Percentiles rank a stretch among this genome's conserved stretches.
These are phyloP conservation scores for Nemurella pictetii DNA, from an alignment of 2,888 invertebrate genomes.

Conservation along the genomic window DNA sequence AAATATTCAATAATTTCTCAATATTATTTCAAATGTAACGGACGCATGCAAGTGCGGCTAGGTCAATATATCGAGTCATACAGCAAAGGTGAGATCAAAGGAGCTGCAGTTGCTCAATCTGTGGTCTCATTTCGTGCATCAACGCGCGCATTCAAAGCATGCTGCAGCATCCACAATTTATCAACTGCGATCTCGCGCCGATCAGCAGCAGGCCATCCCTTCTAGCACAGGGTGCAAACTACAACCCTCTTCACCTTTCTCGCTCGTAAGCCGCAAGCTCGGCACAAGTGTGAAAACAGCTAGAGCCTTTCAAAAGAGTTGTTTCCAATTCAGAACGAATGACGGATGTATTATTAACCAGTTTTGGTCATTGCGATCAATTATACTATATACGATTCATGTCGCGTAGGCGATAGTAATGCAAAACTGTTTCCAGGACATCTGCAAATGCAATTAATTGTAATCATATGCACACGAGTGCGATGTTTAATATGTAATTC, in stretches of 20 bases:
- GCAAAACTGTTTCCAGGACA: too few species aligned
- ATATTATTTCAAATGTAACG: background rate
- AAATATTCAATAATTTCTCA: background rate
- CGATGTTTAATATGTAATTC: background rate
- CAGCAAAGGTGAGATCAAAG: conserved; percentile 6
- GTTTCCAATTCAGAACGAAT: background rate
- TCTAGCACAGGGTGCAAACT: background rate
- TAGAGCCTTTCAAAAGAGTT: background rate
- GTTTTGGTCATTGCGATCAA: background rate
- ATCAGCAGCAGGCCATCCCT: conserved; percentile 5
- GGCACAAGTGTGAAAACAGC: background rate
- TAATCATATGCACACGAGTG: background rate
- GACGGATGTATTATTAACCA: background rate
- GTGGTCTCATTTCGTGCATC: conserved; percentile 26
- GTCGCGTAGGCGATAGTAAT: too few species aligned
- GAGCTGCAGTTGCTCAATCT: conserved; percentile 14
- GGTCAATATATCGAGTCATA: background rate
- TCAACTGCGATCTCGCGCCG: too few species aligned
- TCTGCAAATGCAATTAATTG: conserved; percentile 18
- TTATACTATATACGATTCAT: too few species aligned
- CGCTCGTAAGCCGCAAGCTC: background rate
- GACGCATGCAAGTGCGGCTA: too few species aligned
- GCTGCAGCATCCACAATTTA: background rate
- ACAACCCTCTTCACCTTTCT: background rate
- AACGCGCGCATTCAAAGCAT: background rate